A percentile compares a stretch with the other conserved stretches of the same genome.
Evolutionary conservation across 2,888 invertebrate genomes (phyloP).

Genomic region (Clivina fossor): DNA sequence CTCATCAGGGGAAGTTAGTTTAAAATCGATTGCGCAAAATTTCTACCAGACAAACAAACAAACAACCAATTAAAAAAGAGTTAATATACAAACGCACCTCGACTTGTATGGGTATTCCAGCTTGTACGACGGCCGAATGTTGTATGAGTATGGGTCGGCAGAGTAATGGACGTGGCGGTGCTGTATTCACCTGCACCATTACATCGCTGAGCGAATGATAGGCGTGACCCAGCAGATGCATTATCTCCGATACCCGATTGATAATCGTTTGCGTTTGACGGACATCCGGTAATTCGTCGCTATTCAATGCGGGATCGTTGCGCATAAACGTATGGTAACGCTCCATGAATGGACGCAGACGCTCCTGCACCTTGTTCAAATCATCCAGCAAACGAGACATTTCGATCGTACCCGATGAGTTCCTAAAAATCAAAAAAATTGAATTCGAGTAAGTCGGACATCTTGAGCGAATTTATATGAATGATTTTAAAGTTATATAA

Average conservation of each 20-base stretch:
- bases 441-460: too few relatives aligned
- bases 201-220: constrained; percentile 89
- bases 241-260: constrained; percentile 74
- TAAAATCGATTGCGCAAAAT: too few relatives aligned
- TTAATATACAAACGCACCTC: constrained; percentile 49
- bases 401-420: constrained; percentile 54
- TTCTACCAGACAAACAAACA: too few relatives aligned
- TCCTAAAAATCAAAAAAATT: constrained; percentile 36
- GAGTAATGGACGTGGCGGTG: constrained; percentile 68
- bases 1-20: too few relatives aligned
- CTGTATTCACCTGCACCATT: constrained; percentile 68
- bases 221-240: constrained; percentile 86
- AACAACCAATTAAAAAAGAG: not conserved
- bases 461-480: too few relatives aligned
- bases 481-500: too few relatives aligned
- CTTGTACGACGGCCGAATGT: constrained; percentile 65
- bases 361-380: constrained; percentile 57
- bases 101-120: constrained; percentile 67
- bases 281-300: constrained; percentile 50
- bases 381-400: constrained; percentile 61
- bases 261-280: constrained; percentile 66
- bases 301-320: constrained; percentile 60
- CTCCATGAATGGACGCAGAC: constrained; percentile 68
- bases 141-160: constrained; percentile 74
- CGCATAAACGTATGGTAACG: constrained; percentile 64